These are phyloP conservation scores for Copidosoma floridanum DNA, from an alignment of 1,140 invertebrate species.

Conservation along the genomic window DNA sequence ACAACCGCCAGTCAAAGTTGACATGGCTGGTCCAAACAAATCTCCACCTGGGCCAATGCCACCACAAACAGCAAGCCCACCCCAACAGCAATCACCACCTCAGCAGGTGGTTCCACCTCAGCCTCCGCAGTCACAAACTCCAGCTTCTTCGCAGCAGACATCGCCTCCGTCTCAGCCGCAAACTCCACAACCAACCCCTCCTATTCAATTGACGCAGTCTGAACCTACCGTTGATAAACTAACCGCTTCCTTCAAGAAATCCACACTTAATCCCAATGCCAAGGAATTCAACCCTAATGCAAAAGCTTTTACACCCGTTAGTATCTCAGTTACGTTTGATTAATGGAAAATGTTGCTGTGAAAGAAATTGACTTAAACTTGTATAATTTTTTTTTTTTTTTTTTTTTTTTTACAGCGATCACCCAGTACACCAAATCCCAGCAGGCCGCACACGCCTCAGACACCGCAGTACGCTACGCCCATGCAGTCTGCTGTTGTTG, in stretches of 20 bases:
- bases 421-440: slow-evolving; percentile 66
- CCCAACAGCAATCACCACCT: slow-evolving; percentile 32
- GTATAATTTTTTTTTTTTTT: no score
- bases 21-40: slow-evolving; percentile 46
- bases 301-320: slow-evolving; percentile 82
- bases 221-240: slow-evolving; percentile 60
- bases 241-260: slow-evolving; percentile 68
- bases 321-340: no score
- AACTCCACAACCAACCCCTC: slow-evolving; percentile 37
- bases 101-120: slow-evolving; percentile 26
- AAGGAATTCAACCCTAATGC: slow-evolving; percentile 88
- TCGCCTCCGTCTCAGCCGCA: slow-evolving; percentile 38
- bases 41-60: slow-evolving; percentile 45
- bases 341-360: no score
- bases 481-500: slow-evolving; percentile 53
- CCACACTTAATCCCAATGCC: slow-evolving; percentile 82
- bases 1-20: slow-evolving; percentile 39
- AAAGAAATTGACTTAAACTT: no score
- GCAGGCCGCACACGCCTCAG: slow-evolving; percentile 80
- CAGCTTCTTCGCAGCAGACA: slow-evolving; percentile 42
- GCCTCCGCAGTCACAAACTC: slow-evolving; percentile 19
- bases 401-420: slow-evolving; percentile 55
- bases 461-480: slow-evolving; percentile 64
- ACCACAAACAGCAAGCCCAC: slow-evolving; percentile 42
- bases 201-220: slow-evolving; percentile 41